phyloP scores from a whole-genome alignment of 2,113 vertebrate species.

The Stegostoma tigrinum region DNA sequence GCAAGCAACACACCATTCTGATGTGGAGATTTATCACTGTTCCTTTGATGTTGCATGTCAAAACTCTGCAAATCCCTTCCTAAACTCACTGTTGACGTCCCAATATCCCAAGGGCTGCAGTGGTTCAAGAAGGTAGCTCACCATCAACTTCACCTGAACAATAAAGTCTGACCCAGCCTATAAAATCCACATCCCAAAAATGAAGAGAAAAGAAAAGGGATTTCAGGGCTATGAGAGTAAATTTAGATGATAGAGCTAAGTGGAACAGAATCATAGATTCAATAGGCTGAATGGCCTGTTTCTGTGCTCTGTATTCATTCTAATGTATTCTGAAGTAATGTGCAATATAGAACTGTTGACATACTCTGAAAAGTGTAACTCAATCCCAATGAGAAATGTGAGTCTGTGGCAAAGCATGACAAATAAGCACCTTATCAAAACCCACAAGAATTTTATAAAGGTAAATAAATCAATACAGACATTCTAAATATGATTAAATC shows the following conservation, averaged over 20 bases:
- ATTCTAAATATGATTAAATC: slow-evolving; percentile 5
- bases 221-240: neutral
- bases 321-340: neutral
- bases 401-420: neutral
- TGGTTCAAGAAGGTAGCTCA: too few species aligned
- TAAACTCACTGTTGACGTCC: too few species aligned
- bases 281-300: neutral
- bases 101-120: too few species aligned
- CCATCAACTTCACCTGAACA: too few species aligned
- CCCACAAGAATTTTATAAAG: neutral
- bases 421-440: neutral
- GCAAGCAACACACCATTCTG: too few species aligned
- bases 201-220: neutral
- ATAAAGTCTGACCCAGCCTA: too few species aligned
- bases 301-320: neutral
- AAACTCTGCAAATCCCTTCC: too few species aligned
- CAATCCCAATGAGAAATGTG: neutral
- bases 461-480: slow-evolving; percentile 7
- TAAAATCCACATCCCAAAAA: too few species aligned
- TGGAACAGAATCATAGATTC: neutral
- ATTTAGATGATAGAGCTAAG: neutral
- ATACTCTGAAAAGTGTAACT: neutral
- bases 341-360: neutral
- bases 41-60: too few species aligned
- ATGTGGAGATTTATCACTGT: too few species aligned